A percentile compares a stretch with the other conserved stretches of the same genome.
phyloP scores from a whole-genome alignment of 1,140 invertebrate genomes.

The Apis mellifera region Amel_HAv3.1 CM009931.2:17981501-17982000 shows the following conservation, averaged over 20 bases:
- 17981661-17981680: constrained; percentile 14
- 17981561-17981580: constrained; percentile 7
- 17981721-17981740: constrained; percentile 23
- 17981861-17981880: no score
- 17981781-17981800: background rate
- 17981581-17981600: background rate
- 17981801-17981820: constrained; percentile 7
- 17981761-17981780: background rate
- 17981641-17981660: constrained; percentile 44
- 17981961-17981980: no score
- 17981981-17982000: no score
- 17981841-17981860: no score
- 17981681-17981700: background rate
- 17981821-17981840: no score
- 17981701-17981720: constrained; percentile 42
- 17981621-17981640: constrained; percentile 37
- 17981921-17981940: no score
- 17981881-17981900: background rate
- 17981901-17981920: background rate
- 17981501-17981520: background rate
- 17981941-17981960: no score
- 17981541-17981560: background rate
- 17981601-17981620: background rate
- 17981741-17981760: background rate
- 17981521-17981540: background rate